Evolutionary conservation across 2,888 invertebrate genomes (phyloP), one percentile per base, ranked within the genome.

Genomic region (Pseudolycoriella hygida): DNA sequence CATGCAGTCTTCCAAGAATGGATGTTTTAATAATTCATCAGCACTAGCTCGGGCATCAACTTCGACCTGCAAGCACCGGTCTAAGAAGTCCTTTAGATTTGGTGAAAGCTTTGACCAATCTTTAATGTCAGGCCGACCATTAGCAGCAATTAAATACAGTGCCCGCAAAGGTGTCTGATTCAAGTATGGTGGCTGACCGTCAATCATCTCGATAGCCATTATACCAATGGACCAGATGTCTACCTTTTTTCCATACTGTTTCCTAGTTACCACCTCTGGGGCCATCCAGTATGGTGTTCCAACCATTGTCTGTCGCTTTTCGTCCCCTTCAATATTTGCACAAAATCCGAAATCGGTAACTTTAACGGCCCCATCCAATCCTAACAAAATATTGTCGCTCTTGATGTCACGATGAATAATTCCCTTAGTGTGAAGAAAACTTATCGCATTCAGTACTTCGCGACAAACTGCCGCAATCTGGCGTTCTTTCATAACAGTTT

Each of bases 261-360:
- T 90, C 50, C 92, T 72, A 1, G 87, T 88, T 0, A 89, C 88
- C 1, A 90, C 87, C 64, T 92, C 92, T 0, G 94, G 94, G 0
- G 94, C 92, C 94, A 96, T 96, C 96, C 93, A 93, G 57, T 92
- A 94, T 0, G 93, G 93, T 0, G 94, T 94, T n/a, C 94, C 93
- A 1, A 93, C 93, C 88, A 94, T 89, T 0, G 94, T 94, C 59
- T 88, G 87, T n/a, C 92, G 69, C 61, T 96, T 94, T 57, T 92
- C 87, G 54, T 92, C 93, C 0, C 87, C 89, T 38, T 84, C 79
- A 45, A 97, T 86, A 60, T 96, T 96, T 3, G 96, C 97, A 67
- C 94, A 97, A 67, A 97, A 97, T 8, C 97, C 97, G 66, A 97
- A 97, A 66, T 97, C 96, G 1, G 89, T 90, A 0, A 90, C 86